Evolutionary conservation across 2,888 invertebrate species (phyloP), one percentile per base, ranked within the genome.

Genomic region (Mongoloraphidia duomilia): DNA sequence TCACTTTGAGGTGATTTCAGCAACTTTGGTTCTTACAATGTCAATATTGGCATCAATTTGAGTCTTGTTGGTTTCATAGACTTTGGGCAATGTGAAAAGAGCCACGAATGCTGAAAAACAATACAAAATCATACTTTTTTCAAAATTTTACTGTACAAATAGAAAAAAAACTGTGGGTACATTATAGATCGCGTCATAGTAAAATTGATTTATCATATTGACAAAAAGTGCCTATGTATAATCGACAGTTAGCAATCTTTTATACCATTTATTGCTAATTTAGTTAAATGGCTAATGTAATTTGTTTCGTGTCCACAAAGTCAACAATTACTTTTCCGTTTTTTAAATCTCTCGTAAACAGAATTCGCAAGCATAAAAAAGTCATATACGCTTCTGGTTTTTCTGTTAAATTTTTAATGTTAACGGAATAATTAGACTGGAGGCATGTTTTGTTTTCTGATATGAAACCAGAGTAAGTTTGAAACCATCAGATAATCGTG

Each of bases 11-110:
- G 87, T 80, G 65, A 92, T 81, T 68, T 92, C 90, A 69, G 85
- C 82, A 69, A 91, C 75, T 76, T 90, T 91, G 67, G 79, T 82
- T 72, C 83, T 81, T 62, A 87, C 89, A 64, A 91, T 74, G 69
- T 88, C 88, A 59, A 92, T 75, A 70, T 92, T 88, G 68, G 88
- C 84, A 73, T 93, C 92, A 63, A 92, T 89, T 69, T 90, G 88
- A 67, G 84, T 77, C 74, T 93, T 90, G 79, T 93, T 92, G 74
- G 86, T 84, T 75, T 92, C 91, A 69, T 93, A 93, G 54, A 95
- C 86, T 76, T 95, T 96, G 55, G 96, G 96, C 73, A 95, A 76
- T 59, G 94, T 86, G 78, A 96, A 96, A 59, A 93, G 76, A 59
- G 87, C 86, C 62, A 95, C 82, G 73, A 92, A 90, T 60, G 83